Conservation (phyloP, 2,888 invertebrate genomes). For the Lasioglossum zephyrum region DNA sequence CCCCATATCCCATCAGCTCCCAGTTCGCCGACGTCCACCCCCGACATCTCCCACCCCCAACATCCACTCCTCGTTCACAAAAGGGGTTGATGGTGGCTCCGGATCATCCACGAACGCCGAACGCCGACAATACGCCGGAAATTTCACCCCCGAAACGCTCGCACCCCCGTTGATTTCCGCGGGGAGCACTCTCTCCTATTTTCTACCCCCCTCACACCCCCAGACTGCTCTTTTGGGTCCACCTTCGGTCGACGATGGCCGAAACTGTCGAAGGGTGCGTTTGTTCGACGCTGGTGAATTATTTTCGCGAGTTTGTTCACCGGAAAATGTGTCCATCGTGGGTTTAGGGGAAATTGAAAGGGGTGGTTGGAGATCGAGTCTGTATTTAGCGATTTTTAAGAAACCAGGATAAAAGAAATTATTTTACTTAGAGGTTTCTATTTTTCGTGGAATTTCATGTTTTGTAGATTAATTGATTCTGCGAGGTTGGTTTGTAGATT, state of each 20-base stretch:
- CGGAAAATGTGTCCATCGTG: neutral
- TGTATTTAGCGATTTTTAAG: neutral
- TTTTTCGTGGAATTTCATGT: neutral
- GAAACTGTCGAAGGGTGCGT: slow-evolving; percentile 22
- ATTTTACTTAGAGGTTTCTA: neutral
- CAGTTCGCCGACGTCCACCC: slow-evolving; percentile 41
- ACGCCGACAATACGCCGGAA: slow-evolving; percentile 78
- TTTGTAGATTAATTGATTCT: neutral
- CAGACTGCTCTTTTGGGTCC: neutral
- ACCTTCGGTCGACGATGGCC: slow-evolving; percentile 27
- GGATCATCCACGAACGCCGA: slow-evolving; percentile 66
- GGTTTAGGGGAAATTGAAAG: neutral
- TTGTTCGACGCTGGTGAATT: slow-evolving; percentile 15
- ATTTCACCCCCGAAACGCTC: slow-evolving; percentile 74
- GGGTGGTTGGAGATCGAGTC: neutral
- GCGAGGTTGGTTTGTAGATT: neutral
- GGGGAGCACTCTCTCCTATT: slow-evolving; percentile 65
- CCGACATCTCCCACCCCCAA: slow-evolving; percentile 1
- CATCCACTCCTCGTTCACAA: slow-evolving; percentile 54
- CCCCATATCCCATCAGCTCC: slow-evolving; percentile 71
- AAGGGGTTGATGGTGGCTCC: slow-evolving; percentile 64
- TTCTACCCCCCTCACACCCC: neutral
- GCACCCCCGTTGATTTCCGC: slow-evolving; percentile 78
- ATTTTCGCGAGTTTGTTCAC: slow-evolving; percentile 15
- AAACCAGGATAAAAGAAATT: neutral